These are phyloP conservation scores for Probosciger aterrimus DNA, from an alignment of 2,113 vertebrate species.

Conservation along the genomic window DNA sequence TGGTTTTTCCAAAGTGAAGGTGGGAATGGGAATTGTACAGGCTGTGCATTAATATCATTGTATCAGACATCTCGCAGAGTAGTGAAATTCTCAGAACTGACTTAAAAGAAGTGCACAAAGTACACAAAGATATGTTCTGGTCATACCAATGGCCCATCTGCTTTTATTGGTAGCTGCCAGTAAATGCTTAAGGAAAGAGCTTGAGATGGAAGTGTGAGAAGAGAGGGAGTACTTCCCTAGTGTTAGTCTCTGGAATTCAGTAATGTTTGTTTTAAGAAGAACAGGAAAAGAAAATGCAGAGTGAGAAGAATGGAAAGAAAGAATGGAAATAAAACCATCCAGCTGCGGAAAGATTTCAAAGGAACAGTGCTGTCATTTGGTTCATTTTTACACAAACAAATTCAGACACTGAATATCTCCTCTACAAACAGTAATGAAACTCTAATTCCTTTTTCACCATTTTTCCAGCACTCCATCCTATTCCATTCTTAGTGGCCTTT, in stretches of 20 bases:
- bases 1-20: neutral
- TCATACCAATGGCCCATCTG: neutral
- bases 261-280: constrained; percentile 26
- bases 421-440: neutral
- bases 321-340: too few relatives aligned
- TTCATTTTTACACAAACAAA: neutral
- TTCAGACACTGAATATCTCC: neutral
- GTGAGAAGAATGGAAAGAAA: neutral
- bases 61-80: neutral
- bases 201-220: neutral
- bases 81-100: neutral
- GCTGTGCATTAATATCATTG: neutral
- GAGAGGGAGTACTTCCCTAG: neutral
- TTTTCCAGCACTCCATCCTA: neutral
- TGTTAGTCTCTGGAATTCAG: neutral
- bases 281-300: neutral
- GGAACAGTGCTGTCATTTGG: neutral
- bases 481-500: neutral
- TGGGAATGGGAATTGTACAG: neutral
- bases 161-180: neutral
- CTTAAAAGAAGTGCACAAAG: neutral
- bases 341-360: neutral
- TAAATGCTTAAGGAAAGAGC: neutral
- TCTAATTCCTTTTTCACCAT: neutral
- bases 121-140: neutral